Percentiles rank a stretch among this genome's conserved stretches.
These are phyloP conservation scores for Corynorhinus townsendii DNA, from an alignment of 2,113 vertebrate species.

Conservation along the genomic window DNA sequence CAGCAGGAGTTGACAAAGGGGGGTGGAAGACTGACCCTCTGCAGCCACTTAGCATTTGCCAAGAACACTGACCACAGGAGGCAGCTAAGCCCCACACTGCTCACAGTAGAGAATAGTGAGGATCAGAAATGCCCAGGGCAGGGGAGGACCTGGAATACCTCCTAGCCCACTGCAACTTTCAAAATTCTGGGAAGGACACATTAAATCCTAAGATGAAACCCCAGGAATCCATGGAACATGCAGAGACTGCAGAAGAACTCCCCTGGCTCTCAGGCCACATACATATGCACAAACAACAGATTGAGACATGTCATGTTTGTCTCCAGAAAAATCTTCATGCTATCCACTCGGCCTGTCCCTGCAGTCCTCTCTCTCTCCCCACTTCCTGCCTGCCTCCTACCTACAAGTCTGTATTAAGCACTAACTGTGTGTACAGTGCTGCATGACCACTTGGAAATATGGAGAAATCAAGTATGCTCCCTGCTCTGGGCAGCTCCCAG, in stretches of 20 bases:
- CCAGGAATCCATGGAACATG: too few species aligned
- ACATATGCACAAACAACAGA: rapidly evolving
- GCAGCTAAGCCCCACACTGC: background rate
- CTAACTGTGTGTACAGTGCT: background rate
- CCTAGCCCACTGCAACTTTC: too few species aligned
- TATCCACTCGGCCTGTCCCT: rapidly evolving
- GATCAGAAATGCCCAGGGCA: background rate
- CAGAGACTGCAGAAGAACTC: background rate
- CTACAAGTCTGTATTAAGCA: background rate
- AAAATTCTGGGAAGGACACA: background rate
- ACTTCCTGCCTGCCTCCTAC: background rate
- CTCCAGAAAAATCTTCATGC: background rate
- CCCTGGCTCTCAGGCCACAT: background rate
- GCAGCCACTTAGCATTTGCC: rapidly evolving
- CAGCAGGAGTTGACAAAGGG: too few species aligned
- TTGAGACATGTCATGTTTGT: rapidly evolving
- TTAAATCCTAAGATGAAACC: background rate
- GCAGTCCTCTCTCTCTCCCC: background rate
- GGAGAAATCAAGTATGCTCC: background rate
- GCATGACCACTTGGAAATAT: background rate
- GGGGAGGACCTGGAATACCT: background rate
- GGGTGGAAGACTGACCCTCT: background rate
- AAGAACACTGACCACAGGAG: rapidly evolving
- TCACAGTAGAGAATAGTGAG: rapidly evolving
- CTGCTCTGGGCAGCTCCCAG: background rate